These are phyloP conservation scores for Hexactinellida sp. DNA, from an alignment of 37 sponge, comb jelly and placozoan species.

Conservation along the genomic window DNA sequence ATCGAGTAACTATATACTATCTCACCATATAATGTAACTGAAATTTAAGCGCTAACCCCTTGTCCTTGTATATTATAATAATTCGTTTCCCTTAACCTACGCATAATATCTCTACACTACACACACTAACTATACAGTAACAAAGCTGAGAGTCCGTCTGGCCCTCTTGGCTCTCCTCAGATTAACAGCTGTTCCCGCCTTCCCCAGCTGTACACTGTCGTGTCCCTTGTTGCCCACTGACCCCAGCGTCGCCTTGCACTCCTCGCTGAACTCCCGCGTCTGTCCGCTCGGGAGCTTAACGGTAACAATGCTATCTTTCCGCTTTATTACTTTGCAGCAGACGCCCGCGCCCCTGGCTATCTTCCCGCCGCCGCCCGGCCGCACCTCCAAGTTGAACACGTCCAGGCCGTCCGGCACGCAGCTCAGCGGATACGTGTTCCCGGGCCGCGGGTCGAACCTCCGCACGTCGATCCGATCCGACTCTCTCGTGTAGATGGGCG, in stretches of 20 bases:
- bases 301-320: not conserved
- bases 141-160: not conserved
- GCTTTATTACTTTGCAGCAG: not conserved
- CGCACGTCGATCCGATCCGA: not conserved
- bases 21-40: too few relatives aligned
- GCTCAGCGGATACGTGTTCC: constrained; percentile 4
- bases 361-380: constrained; percentile 3
- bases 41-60: too few relatives aligned
- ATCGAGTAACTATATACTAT: too few relatives aligned
- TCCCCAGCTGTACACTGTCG: not conserved
- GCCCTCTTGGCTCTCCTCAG: constrained; percentile 14
- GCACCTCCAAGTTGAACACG: not conserved
- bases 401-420: not conserved
- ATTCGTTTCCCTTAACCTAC: too few relatives aligned
- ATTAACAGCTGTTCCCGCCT: not conserved
- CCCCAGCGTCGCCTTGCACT: not conserved
- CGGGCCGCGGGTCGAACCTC: not conserved
- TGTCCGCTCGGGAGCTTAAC: not conserved
- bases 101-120: too few relatives aligned
- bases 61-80: too few relatives aligned
- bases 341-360: not conserved
- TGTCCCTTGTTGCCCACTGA: not conserved
- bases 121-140: not conserved
- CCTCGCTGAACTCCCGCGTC: not conserved
- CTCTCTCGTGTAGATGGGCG: not conserved